Evolutionary conservation across 2,888 invertebrate genomes (phyloP).

Genomic region (Drosophila tanythrix): DNA sequence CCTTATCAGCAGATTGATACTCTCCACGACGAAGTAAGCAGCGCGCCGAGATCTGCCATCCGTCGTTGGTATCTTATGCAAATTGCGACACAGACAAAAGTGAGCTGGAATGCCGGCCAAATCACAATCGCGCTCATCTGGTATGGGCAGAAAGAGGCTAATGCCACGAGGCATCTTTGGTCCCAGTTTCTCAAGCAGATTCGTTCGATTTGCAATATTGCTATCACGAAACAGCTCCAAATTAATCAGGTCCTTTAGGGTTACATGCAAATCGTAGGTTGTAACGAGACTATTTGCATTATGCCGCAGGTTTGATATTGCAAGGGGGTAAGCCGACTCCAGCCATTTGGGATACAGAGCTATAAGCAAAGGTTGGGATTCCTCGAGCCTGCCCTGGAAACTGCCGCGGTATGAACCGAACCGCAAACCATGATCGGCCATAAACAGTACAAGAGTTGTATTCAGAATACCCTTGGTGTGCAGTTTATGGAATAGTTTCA

Average conservation of each 20-base stretch:
- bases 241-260: conserved; percentile 89
- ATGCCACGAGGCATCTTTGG: conserved; percentile 86
- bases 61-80: conserved; percentile 9
- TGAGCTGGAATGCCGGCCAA: conserved; percentile 91
- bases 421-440: conserved; percentile 95
- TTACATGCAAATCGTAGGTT: conserved; percentile 93
- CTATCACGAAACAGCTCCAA: conserved; percentile 85
- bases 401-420: conserved; percentile 92
- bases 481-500: conserved; percentile 64
- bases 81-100: conserved; percentile 92
- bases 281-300: conserved; percentile 91
- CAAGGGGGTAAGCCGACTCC: conserved; percentile 86
- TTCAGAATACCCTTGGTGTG: conserved; percentile 85
- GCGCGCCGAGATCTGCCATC: conserved; percentile 29
- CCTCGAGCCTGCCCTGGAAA: conserved; percentile 93
- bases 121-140: conserved; percentile 89
- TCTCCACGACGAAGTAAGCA: conserved; percentile 49
- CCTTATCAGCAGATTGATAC: conserved; percentile 34
- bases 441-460: conserved; percentile 88
- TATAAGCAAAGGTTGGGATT: conserved; percentile 92
- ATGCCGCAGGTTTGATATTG: conserved; percentile 87
- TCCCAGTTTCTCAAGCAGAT: conserved; percentile 51
- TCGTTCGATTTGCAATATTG: conserved; percentile 82
- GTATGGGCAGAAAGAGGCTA: conserved; percentile 91
- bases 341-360: conserved; percentile 90